A percentile compares a stretch with the other conserved stretches of the same genome.
Conservation (phyloP, 2,113 vertebrate species). For the Pterophyllum scalare region DNA sequence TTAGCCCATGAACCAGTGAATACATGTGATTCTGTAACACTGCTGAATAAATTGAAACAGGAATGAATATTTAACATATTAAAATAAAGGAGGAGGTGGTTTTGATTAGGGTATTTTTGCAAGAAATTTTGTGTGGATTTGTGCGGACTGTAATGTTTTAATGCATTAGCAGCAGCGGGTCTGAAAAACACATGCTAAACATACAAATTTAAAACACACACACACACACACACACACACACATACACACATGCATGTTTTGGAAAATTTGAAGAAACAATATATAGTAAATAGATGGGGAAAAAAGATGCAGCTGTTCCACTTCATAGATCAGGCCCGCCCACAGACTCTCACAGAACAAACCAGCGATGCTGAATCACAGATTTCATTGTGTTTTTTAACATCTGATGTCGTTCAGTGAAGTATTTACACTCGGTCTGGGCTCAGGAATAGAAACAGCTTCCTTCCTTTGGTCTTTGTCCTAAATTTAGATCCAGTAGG, state of each 20-base stretch:
- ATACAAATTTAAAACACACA: too few species aligned
- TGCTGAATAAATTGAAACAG: too few species aligned
- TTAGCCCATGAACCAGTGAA: too few species aligned
- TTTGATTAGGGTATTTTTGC: too few species aligned
- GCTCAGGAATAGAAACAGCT: constrained; percentile 26
- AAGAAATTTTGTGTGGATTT: too few species aligned
- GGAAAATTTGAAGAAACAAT: background rate
- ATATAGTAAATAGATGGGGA: background rate
- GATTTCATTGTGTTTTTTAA: background rate
- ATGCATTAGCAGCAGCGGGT: background rate
- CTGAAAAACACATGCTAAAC: too few species aligned
- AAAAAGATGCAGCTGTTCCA: background rate
- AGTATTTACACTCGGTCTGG: background rate
- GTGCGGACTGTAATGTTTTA: background rate
- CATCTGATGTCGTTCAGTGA: background rate
- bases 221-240: too few species aligned
- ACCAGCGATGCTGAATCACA: background rate
- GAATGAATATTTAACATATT: too few species aligned
- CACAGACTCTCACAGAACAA: background rate
- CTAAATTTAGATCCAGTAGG: constrained; percentile 44
- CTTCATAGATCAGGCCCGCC: background rate
- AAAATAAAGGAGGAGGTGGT: too few species aligned
- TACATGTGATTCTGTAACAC: too few species aligned
- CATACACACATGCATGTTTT: background rate
- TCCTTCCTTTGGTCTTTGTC: constrained; percentile 36